Conservation (phyloP, 2,113 vertebrate genomes). For the Vanacampus margaritifer region DNA sequence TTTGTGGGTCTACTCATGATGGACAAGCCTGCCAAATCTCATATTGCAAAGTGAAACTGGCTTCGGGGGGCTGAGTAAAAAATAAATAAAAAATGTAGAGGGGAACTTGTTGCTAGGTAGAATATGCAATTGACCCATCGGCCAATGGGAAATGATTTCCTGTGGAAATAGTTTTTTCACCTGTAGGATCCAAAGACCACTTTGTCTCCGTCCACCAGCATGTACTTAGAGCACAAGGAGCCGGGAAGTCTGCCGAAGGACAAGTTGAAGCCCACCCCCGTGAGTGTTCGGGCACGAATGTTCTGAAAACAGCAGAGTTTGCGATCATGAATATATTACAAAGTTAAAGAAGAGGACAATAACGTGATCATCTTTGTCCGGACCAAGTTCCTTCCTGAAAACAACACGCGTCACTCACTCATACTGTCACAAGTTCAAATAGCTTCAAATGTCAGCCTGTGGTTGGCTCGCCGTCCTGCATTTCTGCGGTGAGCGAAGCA, state of each 20-base stretch:
- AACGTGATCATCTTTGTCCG: not conserved
- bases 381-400: not conserved
- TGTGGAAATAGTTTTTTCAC: slow-evolving; percentile 35
- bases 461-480: not conserved
- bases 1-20: too few species aligned
- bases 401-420: not conserved
- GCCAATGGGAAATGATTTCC: not conserved
- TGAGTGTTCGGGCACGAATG: slow-evolving; percentile 81
- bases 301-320: slow-evolving; percentile 73
- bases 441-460: not conserved
- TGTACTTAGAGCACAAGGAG: slow-evolving; percentile 81
- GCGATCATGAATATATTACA: too few species aligned
- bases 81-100: not conserved
- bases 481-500: not conserved
- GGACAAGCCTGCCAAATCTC: too few species aligned
- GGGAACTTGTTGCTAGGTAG: not conserved
- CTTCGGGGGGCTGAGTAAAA: too few species aligned
- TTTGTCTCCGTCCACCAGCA: slow-evolving; percentile 93
- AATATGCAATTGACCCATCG: too few species aligned
- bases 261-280: slow-evolving; percentile 80
- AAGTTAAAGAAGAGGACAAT: too few species aligned
- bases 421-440: not conserved
- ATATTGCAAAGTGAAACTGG: too few species aligned
- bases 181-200: slow-evolving; percentile 91
- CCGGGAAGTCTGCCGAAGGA: slow-evolving; percentile 83